These are phyloP conservation scores for Xanthia icteritia DNA, from an alignment of 2,888 invertebrate genomes.

Conservation along the genomic window DNA sequence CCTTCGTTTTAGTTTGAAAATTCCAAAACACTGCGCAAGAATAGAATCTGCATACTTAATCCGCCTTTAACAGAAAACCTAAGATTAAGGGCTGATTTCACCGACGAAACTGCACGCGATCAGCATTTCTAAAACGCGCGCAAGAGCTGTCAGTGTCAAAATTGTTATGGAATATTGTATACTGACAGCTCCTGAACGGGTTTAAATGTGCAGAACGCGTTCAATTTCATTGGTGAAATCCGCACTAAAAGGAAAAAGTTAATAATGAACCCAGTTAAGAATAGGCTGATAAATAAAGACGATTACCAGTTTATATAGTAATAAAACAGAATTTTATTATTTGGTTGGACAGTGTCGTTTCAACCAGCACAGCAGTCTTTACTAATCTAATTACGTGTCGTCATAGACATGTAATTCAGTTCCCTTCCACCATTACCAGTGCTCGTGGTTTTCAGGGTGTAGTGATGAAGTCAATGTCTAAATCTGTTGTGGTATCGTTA, in stretches of 20 bases:
- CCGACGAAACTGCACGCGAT: too few relatives aligned
- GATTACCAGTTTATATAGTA: background rate
- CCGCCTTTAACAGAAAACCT: background rate
- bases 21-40: background rate
- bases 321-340: background rate
- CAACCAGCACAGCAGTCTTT: slow-evolving; percentile 36
- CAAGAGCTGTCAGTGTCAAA: too few relatives aligned
- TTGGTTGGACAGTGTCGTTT: background rate
- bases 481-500: slow-evolving; percentile 19
- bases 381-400: slow-evolving; percentile 59
- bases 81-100: too few relatives aligned
- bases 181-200: too few relatives aligned
- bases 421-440: slow-evolving; percentile 10
- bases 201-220: too few relatives aligned
- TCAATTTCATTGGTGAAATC: too few relatives aligned
- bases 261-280: too few relatives aligned
- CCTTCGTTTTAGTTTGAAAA: background rate
- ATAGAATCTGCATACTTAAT: background rate
- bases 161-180: too few relatives aligned
- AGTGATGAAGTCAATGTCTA: slow-evolving; percentile 50
- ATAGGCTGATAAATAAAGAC: background rate
- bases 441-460: slow-evolving; percentile 34
- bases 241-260: background rate
- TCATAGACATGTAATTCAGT: slow-evolving; percentile 61
- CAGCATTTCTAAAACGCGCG: too few relatives aligned